These are phyloP conservation scores for Agapornis roseicollis DNA, from an alignment of 2,113 vertebrate species.

Conservation along the genomic window DNA sequence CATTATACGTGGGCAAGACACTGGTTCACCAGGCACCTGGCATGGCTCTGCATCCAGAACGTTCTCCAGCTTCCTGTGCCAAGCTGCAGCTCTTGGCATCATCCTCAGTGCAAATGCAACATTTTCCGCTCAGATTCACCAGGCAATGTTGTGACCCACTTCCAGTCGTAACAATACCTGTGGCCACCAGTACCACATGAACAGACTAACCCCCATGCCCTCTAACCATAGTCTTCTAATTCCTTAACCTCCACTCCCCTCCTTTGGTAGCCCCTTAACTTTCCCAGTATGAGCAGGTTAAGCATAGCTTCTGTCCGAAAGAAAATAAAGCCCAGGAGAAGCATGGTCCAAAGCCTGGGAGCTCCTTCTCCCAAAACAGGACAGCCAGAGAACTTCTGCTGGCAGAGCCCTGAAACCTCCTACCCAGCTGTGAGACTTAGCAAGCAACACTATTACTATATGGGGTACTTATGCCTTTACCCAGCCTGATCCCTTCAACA, in stretches of 20 bases:
- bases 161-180: not conserved
- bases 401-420: not conserved
- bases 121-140: not conserved
- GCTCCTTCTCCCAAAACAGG: not conserved
- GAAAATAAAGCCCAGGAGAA: not conserved
- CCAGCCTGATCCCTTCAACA: not conserved
- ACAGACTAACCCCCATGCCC: not conserved
- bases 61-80: not conserved
- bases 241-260: not conserved
- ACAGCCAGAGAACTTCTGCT: not conserved
- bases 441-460: not conserved
- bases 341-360: not conserved
- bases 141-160: no score
- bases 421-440: not conserved
- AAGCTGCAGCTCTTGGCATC: not conserved
- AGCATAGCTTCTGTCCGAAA: not conserved
- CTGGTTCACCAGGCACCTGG: not conserved
- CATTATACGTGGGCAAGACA: accelerated
- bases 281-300: not conserved
- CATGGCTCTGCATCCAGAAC: not conserved
- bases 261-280: not conserved
- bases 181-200: accelerated
- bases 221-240: not conserved
- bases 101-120: not conserved
- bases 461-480: not conserved